These are phyloP conservation scores for Gonioctena quinquepunctata DNA, from an alignment of 1,140 invertebrate species.

Conservation along the genomic window DNA sequence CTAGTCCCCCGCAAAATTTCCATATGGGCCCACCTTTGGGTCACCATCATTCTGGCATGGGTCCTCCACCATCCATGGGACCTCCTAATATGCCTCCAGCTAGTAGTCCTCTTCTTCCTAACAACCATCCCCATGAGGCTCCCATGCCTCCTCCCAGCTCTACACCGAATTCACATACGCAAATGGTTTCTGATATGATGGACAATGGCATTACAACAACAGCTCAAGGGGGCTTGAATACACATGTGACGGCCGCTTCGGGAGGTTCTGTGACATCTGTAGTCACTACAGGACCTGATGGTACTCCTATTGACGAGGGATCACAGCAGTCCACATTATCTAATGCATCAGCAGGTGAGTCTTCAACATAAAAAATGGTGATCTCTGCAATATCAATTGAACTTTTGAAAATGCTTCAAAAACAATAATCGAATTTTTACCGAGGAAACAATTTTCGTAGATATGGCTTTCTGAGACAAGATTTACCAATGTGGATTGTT, in stretches of 20 bases:
- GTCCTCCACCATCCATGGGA: conserved; percentile 61
- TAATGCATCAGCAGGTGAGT: conserved; percentile 82
- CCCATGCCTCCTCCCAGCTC: conserved; percentile 66
- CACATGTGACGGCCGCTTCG: conserved; percentile 47
- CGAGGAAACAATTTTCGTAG: no score
- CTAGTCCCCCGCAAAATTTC: conserved; percentile 62
- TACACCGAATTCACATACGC: conserved; percentile 62
- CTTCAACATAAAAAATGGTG: no score
- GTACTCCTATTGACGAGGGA: conserved; percentile 83
- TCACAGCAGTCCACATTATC: conserved; percentile 90
- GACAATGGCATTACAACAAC: conserved; percentile 65
- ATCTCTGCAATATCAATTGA: no score
- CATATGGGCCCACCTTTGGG: conserved; percentile 63
- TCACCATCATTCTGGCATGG: conserved; percentile 57
- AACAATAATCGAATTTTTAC: no score
- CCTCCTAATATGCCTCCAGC: conserved; percentile 57
- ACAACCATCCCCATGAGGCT: conserved; percentile 60
- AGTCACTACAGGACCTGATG: conserved; percentile 85
- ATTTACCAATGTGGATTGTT: no score
- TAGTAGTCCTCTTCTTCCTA: conserved; percentile 52
- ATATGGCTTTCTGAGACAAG: no score
- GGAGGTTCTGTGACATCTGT: conserved; percentile 77
- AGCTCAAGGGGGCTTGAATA: conserved; percentile 55
- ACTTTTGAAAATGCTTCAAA: no score
- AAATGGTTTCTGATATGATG: conserved; percentile 59